phyloP scores from a whole-genome alignment of 2,888 invertebrate genomes.

The Macropis europaea region DNA sequence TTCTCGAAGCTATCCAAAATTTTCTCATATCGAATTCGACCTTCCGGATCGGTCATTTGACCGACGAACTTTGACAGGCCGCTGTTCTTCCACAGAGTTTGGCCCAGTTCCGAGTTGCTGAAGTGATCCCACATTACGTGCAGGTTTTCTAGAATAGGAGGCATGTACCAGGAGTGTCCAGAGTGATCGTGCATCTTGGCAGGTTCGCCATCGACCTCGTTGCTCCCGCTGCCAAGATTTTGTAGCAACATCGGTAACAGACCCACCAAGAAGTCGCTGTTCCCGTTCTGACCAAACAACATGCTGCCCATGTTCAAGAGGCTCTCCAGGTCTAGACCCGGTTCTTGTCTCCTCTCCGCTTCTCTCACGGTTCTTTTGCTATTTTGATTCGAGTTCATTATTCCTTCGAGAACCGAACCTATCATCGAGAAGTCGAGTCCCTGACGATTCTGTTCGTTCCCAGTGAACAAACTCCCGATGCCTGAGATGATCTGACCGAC shows the following conservation, averaged over 20 bases:
- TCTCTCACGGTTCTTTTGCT: conserved; percentile 42
- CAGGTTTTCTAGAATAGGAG: conserved; percentile 85
- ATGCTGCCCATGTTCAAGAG: conserved; percentile 72
- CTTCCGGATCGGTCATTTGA: conserved; percentile 85
- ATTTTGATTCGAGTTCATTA: conserved; percentile 47
- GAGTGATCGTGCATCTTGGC: conserved; percentile 84
- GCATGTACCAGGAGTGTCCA: conserved; percentile 87
- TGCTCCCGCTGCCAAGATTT: conserved; percentile 83
- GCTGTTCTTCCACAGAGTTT: conserved; percentile 86
- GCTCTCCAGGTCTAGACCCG: conserved; percentile 68
- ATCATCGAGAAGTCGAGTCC: conserved; percentile 69
- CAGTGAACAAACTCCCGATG: conserved; percentile 70
- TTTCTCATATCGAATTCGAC: conserved; percentile 86
- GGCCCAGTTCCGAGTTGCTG: conserved; percentile 88
- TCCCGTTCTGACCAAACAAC: conserved; percentile 76
- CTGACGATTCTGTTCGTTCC: conserved; percentile 50
- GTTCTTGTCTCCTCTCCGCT: conserved; percentile 1
- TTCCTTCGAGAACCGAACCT: conserved; percentile 62
- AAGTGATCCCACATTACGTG: conserved; percentile 88
- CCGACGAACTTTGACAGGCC: conserved; percentile 87
- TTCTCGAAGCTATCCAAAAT: conserved; percentile 90
- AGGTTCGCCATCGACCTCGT: conserved; percentile 83
- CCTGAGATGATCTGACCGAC: conserved; percentile 76
- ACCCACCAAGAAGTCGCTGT: conserved; percentile 82
- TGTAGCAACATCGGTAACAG: conserved; percentile 86